Conservation (phyloP, 2,888 invertebrate species). For the Drosophila atripex region DNA sequence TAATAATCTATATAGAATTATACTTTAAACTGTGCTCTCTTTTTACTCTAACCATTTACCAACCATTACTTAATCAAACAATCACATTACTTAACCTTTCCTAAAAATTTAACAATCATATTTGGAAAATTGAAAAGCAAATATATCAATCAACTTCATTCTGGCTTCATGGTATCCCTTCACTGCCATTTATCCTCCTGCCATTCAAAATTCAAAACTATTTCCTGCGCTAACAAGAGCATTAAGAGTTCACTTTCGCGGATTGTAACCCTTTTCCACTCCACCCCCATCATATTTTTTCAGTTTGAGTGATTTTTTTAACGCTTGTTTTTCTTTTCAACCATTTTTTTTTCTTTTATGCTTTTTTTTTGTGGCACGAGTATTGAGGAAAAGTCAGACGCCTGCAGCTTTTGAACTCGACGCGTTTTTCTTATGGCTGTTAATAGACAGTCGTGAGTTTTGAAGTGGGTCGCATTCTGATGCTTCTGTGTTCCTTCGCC, state of each 20-base stretch:
- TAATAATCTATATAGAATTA: too few species aligned
- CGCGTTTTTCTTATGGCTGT: constrained; percentile 52
- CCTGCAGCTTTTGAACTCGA: constrained; percentile 53
- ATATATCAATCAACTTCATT: constrained; percentile 18
- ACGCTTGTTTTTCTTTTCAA: constrained; percentile 57
- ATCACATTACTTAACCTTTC: not conserved
- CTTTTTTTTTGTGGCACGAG: constrained; percentile 8
- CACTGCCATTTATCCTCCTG: not conserved
- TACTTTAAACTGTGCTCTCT: too few species aligned
- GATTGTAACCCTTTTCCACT: constrained; percentile 3
- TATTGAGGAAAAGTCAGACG: constrained; percentile 25
- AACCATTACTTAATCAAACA: not conserved
- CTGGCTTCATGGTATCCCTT: not conserved
- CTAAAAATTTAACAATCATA: not conserved
- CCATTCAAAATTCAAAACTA: constrained; percentile 11
- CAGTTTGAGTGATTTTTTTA: constrained; percentile 27
- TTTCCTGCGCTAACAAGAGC: constrained; percentile 24
- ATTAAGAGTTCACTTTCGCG: constrained; percentile 31
- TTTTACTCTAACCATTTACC: not conserved
- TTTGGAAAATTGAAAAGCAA: constrained; percentile 10
- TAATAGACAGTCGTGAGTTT: constrained; percentile 65
- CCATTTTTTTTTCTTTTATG: constrained; percentile 10
- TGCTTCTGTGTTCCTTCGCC: constrained; percentile 12
- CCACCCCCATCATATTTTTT: constrained; percentile 15
- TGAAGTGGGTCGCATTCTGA: constrained; percentile 61